phyloP scores from a whole-genome alignment of 35 echinoderm and acorn worm genomes.

The Heliocidaris tuberculata region DNA sequence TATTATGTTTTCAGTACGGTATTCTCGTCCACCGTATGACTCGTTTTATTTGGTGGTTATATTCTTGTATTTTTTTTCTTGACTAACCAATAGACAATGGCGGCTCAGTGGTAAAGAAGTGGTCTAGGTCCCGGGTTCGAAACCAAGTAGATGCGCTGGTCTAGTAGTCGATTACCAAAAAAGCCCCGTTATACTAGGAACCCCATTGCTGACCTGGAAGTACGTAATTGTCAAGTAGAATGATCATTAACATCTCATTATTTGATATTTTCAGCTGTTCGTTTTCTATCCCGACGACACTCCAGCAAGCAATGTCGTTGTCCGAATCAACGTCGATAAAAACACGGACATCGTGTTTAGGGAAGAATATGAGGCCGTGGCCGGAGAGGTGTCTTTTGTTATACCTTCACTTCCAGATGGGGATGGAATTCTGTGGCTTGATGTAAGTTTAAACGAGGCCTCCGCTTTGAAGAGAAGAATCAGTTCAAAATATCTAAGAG shows the following conservation, averaged over 20 bases:
- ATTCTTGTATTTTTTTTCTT: no score
- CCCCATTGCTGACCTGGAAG: no score
- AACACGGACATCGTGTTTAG: slow-evolving; percentile 52
- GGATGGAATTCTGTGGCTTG: slow-evolving; percentile 76
- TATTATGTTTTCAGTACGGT: no score
- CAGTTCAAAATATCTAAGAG: background rate
- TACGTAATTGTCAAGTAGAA: no score
- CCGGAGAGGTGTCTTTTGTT: slow-evolving; percentile 67
- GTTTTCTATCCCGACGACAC: slow-evolving; percentile 83
- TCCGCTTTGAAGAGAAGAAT: background rate
- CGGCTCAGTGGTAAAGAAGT: no score
- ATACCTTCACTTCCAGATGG: slow-evolving; percentile 63
- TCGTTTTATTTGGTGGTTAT: no score
- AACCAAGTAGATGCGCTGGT: no score
- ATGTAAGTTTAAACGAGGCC: slow-evolving; percentile 64
- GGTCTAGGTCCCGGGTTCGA: no score
- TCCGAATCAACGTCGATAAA: slow-evolving; percentile 67
- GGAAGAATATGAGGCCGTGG: slow-evolving; percentile 62
- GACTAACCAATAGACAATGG: no score
- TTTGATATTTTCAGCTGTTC: slow-evolving; percentile 52
- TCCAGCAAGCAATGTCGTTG: slow-evolving; percentile 70
- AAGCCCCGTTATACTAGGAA: no score
- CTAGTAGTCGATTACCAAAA: no score
- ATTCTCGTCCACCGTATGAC: no score
- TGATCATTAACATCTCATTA: background rate